Evolutionary conservation across 2,888 invertebrate genomes (phyloP), one percentile per base, ranked within the genome.

Genomic region (Agonopterix subpropinquella): DNA sequence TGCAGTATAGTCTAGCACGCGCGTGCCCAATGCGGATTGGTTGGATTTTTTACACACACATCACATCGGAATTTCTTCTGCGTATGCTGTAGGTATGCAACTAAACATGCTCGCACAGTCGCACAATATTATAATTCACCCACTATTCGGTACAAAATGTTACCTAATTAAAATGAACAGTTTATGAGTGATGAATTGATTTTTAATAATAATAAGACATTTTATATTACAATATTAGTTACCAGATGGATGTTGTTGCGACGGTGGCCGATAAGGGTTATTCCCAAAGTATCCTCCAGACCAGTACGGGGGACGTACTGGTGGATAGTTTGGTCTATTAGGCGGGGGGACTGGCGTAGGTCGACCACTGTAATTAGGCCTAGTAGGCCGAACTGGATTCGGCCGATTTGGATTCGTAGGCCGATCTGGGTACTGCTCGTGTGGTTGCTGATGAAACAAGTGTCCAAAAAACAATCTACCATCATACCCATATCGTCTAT

Each of bases 161-260:
- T 18, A 18, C 18, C 18, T 18, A 18, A 18, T 28, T 28, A 28
- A 28, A 28, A 28, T 28, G 28, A 28, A 28, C 5, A 28, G 5
- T 28, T 28, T 28, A 7, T 28, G 28, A 28, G 28, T 28, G 28
- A 28, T 28, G 18, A 2, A 37, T n/a, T 39, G 10, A n/a, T n/a
- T n/a, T n/a, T n/a, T n/a, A n/a, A n/a, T n/a, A n/a, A n/a, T 39
- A 0, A 39, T 39, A 39, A 39, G n/a, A n/a, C 41, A 11, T 11
- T 36, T 39, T 10, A 63, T 37, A n/a, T 3, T 3, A 4, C 3
- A 39, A 4, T 39, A 39, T n/a, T 9, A n/a, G 60, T 50, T 61
- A 86, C 87, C 75, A 67, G 84, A 75, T 37, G 85, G 84, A 59
- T 73, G 53, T 42, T 73, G 67, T 1, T 66, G 61, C 11, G 56